Evolutionary conservation across 2,888 invertebrate genomes (phyloP), one percentile per base, ranked within the genome.

Genomic region (Aphodius sticticus): DNA sequence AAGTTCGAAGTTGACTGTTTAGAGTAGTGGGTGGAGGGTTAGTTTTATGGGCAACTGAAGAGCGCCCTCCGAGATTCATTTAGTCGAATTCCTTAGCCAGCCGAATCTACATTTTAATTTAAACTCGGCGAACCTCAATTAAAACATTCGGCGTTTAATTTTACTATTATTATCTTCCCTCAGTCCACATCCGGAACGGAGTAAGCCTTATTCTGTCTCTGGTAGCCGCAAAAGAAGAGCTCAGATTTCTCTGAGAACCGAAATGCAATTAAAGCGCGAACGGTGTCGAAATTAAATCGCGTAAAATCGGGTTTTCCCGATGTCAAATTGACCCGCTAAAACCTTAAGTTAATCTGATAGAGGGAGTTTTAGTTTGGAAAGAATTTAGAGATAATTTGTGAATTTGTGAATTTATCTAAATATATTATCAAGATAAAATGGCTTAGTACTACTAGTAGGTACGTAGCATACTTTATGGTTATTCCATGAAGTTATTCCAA

Each of bases 51-150:
- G 53, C 12, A 53, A 53, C 9, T 53, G 53, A 53, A 53, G 53
- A 9, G 53, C 53, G 53, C 53, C 53, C 53, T 53, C 53, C 53
- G 53, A 53, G 53, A 53, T 53, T 53, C 53, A 53, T 53, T 53
- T 53, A 53, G 53, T 53, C 53, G 12, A 5, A 53, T 53, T 53
- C 53, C 53, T 53, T 53, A 12, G 53, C 53, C 53, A 7, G 53
- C 53, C 53, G 53, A 53, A 53, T 53, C 53, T 53, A 53, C 53
- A 53, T 53, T 53, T 53, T 53, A 53, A 53, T 53, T 53, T 53
- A 53, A 53, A 53, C 53, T 53, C 53, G 53, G 53, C 53, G 53
- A 53, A 53, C 53, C 53, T 53, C 53, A 53, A 53, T 53, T 53
- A 53, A 53, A 53, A 53, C 53, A 53, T 53, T 53, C 53, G 53